Conservation (phyloP, 2,113 vertebrate genomes). For the Phasianus colchicus region DNA sequence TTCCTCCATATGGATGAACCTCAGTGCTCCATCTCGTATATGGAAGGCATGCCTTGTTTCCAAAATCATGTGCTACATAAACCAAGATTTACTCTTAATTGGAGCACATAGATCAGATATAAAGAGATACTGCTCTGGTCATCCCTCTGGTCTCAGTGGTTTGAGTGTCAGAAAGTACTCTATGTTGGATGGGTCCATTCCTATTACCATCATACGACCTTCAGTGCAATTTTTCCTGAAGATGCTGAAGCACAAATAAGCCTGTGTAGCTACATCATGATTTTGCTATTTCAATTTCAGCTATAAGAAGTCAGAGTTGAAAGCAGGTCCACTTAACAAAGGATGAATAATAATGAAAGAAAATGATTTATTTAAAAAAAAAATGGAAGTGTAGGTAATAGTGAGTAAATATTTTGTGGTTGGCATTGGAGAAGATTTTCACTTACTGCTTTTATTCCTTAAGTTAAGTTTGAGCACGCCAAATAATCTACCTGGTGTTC, state of each 20-base stretch:
- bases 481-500: background rate
- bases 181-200: background rate
- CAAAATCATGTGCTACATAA: background rate
- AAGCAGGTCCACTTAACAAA: accelerated
- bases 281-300: background rate
- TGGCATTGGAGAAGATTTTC: background rate
- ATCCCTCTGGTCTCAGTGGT: background rate
- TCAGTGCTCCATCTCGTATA: background rate
- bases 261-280: background rate
- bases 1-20: background rate
- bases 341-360: background rate
- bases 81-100: background rate
- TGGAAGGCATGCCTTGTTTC: background rate
- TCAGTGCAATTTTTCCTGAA: background rate
- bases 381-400: background rate
- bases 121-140: background rate
- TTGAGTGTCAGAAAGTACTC: too few species aligned
- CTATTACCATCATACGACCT: accelerated
- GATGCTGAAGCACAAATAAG: background rate
- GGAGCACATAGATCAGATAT: background rate
- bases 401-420: background rate
- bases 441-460: background rate
- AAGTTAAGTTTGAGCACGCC: background rate
- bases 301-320: background rate
- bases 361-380: background rate